Evolutionary conservation across 2,888 invertebrate genomes (phyloP).

Genomic region (Polymixis flavicincta): DNA sequence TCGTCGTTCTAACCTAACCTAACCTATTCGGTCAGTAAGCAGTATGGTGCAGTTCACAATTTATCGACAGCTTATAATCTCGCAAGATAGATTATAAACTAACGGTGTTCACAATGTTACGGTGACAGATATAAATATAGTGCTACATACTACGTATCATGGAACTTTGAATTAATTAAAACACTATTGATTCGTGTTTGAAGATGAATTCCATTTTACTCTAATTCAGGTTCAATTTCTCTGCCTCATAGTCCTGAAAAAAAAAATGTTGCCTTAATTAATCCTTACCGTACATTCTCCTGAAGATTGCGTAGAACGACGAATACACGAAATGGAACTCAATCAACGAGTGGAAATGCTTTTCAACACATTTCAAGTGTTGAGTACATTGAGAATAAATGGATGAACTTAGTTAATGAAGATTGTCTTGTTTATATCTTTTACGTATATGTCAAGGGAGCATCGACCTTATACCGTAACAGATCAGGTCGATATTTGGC

Average conservation of each 20-base stretch:
- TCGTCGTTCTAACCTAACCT: no score
- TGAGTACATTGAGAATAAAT: constrained; percentile 21
- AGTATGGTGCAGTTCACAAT: no score
- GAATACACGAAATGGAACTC: constrained; percentile 12
- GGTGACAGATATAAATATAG: no score
- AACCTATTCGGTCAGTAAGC: no score
- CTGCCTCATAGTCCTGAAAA: no score
- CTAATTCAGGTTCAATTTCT: no score
- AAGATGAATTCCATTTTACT: neutral
- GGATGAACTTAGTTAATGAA: constrained; percentile 16
- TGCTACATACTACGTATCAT: no score
- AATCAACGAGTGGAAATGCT: constrained; percentile 12
- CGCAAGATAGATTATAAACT: no score
- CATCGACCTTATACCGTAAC: neutral
- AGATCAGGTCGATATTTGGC: neutral
- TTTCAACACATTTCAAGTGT: constrained; percentile 22
- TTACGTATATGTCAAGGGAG: neutral
- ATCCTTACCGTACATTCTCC: neutral
- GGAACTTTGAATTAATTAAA: no score
- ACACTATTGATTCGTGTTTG: neutral
- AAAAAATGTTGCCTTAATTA: neutral
- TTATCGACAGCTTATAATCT: no score
- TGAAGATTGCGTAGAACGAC: neutral
- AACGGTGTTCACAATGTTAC: no score
- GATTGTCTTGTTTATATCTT: constrained; percentile 30